Base-by-base conservation (phyloP, 2,888 invertebrate species). In the Tenthredo scrophulariae region DNA sequence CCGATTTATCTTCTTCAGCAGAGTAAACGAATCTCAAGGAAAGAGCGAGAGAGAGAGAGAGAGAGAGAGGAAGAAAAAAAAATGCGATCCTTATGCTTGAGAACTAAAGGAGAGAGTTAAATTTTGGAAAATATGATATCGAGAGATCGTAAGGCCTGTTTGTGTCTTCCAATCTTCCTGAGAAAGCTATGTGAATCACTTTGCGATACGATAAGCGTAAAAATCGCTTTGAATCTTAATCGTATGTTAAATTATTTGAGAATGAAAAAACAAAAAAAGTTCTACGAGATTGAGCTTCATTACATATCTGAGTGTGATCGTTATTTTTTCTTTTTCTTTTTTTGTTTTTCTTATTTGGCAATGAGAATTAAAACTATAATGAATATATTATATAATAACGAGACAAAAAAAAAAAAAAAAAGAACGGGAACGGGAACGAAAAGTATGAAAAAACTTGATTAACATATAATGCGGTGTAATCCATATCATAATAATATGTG, bases 121-220 rank as follows among this genome's bases (percentile, higher is more conserved):
- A n/a, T 70, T 26, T 18, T 37, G 70, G 18, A 22, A 75, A 46
- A 46, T 29, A 13, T 40, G 15, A 22, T 37, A 40, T 43, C 54
- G 54, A 54, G n/a, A 40, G 37, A 22, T 40, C 37, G 37, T 37
- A 46, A 26, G 54, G 33, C 77, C 79, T 37, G 79, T n/a, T 46
- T n/a, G 79, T 54, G 79, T 79, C 79, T 79, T 79, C 79, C 79
- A 79, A 58, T 72, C n/a, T 40, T 40, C 37, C n/a, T 37, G 54
- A n/a, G 33, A 33, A 33, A 46, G 2, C 58, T 58, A 0, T n/a
- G 29, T 3, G 18, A 10, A 18, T 29, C 9, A 10, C 10, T 46
- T 18, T 15, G n/a, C 13, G 7, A 74, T 50, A 18, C 7, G 1
- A 54, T 54, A n/a, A 54, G 7, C n/a, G n/a, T 54, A 7, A n/a